Evolutionary conservation across 2,888 invertebrate genomes (phyloP).

Genomic region (Neelides folsomi): DNA sequence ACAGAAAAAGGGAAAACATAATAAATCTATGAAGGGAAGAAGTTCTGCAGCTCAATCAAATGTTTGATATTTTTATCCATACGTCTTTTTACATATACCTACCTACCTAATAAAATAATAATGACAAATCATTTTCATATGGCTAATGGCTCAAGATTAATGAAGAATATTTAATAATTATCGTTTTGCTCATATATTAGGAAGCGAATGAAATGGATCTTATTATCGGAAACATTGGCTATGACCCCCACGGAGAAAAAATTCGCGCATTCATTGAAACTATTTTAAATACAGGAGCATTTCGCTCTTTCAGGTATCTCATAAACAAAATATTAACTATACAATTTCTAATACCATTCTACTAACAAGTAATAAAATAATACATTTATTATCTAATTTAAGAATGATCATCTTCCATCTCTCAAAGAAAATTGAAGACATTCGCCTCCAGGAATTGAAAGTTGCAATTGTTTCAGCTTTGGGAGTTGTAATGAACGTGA

Average conservation of each 20-base stretch:
- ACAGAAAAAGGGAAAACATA: too few relatives aligned
- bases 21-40: too few relatives aligned
- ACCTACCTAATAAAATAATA: too few relatives aligned
- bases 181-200: neutral
- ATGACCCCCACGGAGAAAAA: conserved; percentile 23
- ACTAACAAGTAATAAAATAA: too few relatives aligned
- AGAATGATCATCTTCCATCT: conserved; percentile 19
- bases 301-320: conserved; percentile 18
- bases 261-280: conserved; percentile 19
- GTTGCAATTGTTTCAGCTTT: conserved; percentile 22
- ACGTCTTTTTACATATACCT: too few relatives aligned
- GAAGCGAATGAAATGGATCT: conserved; percentile 25
- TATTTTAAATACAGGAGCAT: conserved; percentile 17
- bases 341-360: too few relatives aligned
- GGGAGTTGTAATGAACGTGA: conserved; percentile 25
- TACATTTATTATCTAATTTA: too few relatives aligned
- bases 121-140: too few relatives aligned
- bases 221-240: conserved; percentile 28
- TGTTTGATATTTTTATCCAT: too few relatives aligned
- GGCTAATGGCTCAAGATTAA: too few relatives aligned
- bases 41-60: too few relatives aligned
- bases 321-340: neutral
- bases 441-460: conserved; percentile 15
- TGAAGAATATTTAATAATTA: too few relatives aligned
- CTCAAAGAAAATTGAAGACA: conserved; percentile 13